Conservation (phyloP, 2,888 invertebrate genomes). For the Parelbella ahira region DNA sequence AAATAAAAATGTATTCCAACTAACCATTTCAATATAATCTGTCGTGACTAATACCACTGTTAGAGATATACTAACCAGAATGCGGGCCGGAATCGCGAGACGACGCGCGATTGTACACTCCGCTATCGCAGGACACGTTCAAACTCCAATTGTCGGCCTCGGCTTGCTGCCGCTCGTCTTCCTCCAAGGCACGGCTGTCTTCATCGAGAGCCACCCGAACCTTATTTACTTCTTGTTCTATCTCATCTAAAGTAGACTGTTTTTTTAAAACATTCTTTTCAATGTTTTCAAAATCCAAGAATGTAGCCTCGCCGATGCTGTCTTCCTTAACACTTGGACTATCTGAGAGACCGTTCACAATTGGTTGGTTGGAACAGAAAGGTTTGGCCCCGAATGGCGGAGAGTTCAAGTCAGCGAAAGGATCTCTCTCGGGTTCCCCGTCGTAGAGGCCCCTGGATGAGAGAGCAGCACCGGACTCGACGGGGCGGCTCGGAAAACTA, state of each 20-base stretch:
- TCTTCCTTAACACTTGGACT: slow-evolving; percentile 57
- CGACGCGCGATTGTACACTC: slow-evolving; percentile 81
- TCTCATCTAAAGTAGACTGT: slow-evolving; percentile 70
- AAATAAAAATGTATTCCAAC: slow-evolving; percentile 57
- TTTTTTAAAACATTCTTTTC: slow-evolving; percentile 50
- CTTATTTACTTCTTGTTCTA: slow-evolving; percentile 74
- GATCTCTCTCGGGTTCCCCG: slow-evolving; percentile 60
- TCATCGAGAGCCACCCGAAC: slow-evolving; percentile 73
- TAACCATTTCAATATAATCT: slow-evolving; percentile 33
- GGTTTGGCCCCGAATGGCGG: slow-evolving; percentile 51
- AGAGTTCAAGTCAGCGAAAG: slow-evolving; percentile 56
- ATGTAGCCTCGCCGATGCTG: slow-evolving; percentile 69
- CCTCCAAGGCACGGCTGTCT: slow-evolving; percentile 72
- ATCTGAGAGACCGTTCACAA: slow-evolving; percentile 48
- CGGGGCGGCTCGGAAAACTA: slow-evolving; percentile 76
- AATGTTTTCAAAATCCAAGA: slow-evolving; percentile 69
- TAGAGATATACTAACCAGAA: slow-evolving; percentile 59
- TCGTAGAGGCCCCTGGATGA: slow-evolving; percentile 48
- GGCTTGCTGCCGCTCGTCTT: slow-evolving; percentile 66
- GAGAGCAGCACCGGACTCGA: slow-evolving; percentile 71
- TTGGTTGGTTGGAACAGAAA: slow-evolving; percentile 47
- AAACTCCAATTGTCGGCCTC: slow-evolving; percentile 75
- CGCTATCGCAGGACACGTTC: slow-evolving; percentile 80
- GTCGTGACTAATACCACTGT: slow-evolving; percentile 33
- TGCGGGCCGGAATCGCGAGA: slow-evolving; percentile 77